Base-by-base conservation (phyloP, 2,888 invertebrate species). In the Amiota mariae region DNA sequence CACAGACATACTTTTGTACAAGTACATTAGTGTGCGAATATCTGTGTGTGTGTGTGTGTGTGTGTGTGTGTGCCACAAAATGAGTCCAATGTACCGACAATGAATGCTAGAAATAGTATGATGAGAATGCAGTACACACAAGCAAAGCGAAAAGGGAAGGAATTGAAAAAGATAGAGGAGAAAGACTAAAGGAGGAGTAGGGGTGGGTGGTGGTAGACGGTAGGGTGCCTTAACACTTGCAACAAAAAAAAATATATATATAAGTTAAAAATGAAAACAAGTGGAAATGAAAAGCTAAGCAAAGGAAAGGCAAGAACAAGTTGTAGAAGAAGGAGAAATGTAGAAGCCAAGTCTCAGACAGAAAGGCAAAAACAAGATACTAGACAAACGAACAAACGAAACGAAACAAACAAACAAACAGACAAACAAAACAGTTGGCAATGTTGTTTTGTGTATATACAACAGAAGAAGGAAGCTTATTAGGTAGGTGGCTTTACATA, bases 31-130 rank as follows among this genome's bases (percentile, higher is more conserved):
- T 51, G 8, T 56, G 64, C 24, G 74, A 54, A 56, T 71, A 11
- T 63, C n/a, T 56, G 73, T 71, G 56, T 54, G 74, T 85, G 74
- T 80, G 84, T 73, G 83, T 82, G 76, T 72, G 47, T 71, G 56
- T 54, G 74, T 85, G 74, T 80, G 84, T 73, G 83, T 82, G 76
- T 72, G 47, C 57, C 46, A 70, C 70, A 71, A 84, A 83, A 85
- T 84, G 83, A 79, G 83, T 83, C 85, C 83, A 83, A 85, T 83
- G 83, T 85, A 85, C 83, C 79, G 82, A 81, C 81, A 78, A 77
- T 68, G 67, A 68, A 68, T 51, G 24, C 67, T 68, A 68, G 67
- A 68, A 68, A 68, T 68, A 68, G 67, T 68, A 68, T 54, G 36
- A 36, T 36, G 24, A 68, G 24, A 51, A 54, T 54, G 67, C 67